Evolutionary conservation across 2,888 invertebrate genomes (phyloP).

Genomic region (Dicroscelio sp.): DNA sequence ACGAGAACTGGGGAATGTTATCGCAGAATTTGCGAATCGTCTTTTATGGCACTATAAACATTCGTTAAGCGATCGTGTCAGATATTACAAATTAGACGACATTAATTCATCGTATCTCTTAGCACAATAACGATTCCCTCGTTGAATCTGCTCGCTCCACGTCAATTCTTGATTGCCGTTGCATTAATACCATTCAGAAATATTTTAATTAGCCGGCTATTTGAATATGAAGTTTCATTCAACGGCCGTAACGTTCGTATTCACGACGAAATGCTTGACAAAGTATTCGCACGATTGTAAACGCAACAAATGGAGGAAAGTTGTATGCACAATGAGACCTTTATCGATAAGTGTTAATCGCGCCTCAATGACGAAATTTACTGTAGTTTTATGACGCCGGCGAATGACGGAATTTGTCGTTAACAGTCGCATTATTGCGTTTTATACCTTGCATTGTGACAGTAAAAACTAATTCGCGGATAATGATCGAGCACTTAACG

Average conservation of each 20-base stretch:
- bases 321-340: slow-evolving; percentile 48
- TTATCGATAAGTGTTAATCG: slow-evolving; percentile 72
- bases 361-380: slow-evolving; percentile 64
- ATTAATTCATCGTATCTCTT: slow-evolving; percentile 17
- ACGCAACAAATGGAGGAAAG: slow-evolving; percentile 45
- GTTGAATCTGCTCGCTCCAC: neutral
- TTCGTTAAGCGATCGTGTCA: slow-evolving; percentile 35
- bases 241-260: slow-evolving; percentile 39
- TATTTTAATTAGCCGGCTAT: slow-evolving; percentile 45
- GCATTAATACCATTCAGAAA: slow-evolving; percentile 19
- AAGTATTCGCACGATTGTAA: slow-evolving; percentile 54
- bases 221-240: too few relatives aligned
- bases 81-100: slow-evolving; percentile 40
- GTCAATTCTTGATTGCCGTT: neutral
- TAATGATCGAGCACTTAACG: slow-evolving; percentile 31
- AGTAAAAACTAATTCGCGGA: slow-evolving; percentile 45
- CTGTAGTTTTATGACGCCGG: slow-evolving; percentile 52
- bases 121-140: slow-evolving; percentile 12
- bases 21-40: slow-evolving; percentile 59
- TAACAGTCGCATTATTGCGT: slow-evolving; percentile 60
- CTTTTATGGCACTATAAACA: slow-evolving; percentile 61
- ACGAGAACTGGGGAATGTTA: slow-evolving; percentile 53
- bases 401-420: slow-evolving; percentile 49
- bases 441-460: slow-evolving; percentile 58
- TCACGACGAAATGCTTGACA: slow-evolving; percentile 56